Conservation (phyloP, 1,140 invertebrate genomes). For the Trigoniulus corallinus region DNA sequence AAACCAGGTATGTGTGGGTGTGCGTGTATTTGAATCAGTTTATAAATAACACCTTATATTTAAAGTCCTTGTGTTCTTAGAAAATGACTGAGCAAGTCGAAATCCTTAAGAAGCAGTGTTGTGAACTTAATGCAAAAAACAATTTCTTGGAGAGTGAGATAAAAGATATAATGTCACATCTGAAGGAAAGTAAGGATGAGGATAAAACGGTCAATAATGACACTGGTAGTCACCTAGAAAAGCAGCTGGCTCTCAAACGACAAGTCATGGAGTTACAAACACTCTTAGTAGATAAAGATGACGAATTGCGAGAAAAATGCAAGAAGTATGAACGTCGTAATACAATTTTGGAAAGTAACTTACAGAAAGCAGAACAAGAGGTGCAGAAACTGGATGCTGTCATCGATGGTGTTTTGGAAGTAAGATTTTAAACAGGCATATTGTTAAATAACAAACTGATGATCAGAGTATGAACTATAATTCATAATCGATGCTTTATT, state of each 20-base stretch:
- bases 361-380: background rate
- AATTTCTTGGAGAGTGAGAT: background rate
- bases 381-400: background rate
- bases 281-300: background rate
- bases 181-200: too few relatives aligned
- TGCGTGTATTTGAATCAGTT: background rate
- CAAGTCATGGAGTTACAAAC: background rate
- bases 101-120: background rate
- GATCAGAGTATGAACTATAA: too few relatives aligned
- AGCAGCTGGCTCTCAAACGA: background rate
- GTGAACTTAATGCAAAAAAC: background rate
- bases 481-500: too few relatives aligned
- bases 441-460: too few relatives aligned
- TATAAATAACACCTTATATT: background rate
- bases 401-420: background rate
- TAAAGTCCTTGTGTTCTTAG: background rate
- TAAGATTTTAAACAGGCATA: too few relatives aligned
- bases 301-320: background rate
- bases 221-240: too few relatives aligned
- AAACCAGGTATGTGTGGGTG: background rate
- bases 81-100: background rate
- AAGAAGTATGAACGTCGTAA: background rate
- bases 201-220: too few relatives aligned
- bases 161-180: background rate
- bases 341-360: too few relatives aligned